These are phyloP conservation scores for Geotria australis DNA, from an alignment of 2,797 vertebrate species.

Conservation along the genomic window DNA sequence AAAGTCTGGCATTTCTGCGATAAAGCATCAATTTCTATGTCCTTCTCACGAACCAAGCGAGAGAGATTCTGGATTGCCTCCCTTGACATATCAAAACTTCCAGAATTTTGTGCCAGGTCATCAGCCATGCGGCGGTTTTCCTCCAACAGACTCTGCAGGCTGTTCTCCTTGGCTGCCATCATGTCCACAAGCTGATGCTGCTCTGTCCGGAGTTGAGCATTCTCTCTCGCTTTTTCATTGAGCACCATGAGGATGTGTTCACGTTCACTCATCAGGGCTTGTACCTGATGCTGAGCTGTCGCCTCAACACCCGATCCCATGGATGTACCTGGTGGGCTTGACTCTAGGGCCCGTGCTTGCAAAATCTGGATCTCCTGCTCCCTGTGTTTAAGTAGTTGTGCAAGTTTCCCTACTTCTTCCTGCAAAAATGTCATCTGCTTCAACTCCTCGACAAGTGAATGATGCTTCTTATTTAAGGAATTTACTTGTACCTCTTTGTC, in stretches of 20 bases:
- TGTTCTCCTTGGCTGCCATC: constrained; percentile 55
- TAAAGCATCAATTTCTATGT: constrained; percentile 86
- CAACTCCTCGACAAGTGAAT: constrained; percentile 41
- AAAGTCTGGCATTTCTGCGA: constrained; percentile 90
- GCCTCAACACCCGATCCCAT: constrained; percentile 23
- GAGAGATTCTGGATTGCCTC: constrained; percentile 95
- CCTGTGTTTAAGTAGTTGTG: constrained; percentile 61
- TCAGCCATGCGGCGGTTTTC: constrained; percentile 47
- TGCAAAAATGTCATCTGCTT: constrained; percentile 45
- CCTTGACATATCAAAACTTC: constrained; percentile 74
- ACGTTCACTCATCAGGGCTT: constrained; percentile 46
- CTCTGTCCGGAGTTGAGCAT: constrained; percentile 61
- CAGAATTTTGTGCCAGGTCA: constrained; percentile 3
- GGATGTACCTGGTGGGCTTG: constrained; percentile 13
- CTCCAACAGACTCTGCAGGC: constrained; percentile 50
- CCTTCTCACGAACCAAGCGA: constrained; percentile 82
- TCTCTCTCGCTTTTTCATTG: constrained; percentile 76
- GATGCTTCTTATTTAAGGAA: constrained; percentile 67
- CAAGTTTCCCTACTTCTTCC: constrained; percentile 62
- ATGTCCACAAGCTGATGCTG: constrained; percentile 72
- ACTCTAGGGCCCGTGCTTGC: constrained; percentile 22
- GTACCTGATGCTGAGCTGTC: constrained; percentile 67
- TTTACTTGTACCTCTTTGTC: constrained; percentile 84
- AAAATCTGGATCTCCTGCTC: constrained; percentile 74
- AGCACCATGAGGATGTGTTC: constrained; percentile 64